These are phyloP conservation scores for Tonatia bakeri DNA, from an alignment of 2,113 vertebrate species.

Conservation along the genomic window DNA sequence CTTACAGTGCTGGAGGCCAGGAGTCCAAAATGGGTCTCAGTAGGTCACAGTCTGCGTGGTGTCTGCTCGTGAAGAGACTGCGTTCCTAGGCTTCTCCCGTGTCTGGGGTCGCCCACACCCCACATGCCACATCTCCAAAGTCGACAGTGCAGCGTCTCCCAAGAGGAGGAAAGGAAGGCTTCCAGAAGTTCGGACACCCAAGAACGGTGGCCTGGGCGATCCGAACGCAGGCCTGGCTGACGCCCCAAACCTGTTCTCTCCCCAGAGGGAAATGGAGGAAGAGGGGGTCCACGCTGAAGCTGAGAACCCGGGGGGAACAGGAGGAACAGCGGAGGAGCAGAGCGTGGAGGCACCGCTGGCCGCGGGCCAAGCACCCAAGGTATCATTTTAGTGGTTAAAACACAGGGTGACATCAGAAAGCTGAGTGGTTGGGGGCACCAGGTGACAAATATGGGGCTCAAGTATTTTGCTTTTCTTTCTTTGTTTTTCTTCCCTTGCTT, in stretches of 20 bases:
- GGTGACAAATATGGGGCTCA: not conserved
- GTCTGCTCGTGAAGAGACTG: not conserved
- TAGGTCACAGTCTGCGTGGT: not conserved
- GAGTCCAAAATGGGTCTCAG: not conserved
- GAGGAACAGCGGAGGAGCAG: fast-evolving
- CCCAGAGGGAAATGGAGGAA: not conserved
- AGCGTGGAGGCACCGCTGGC: not conserved
- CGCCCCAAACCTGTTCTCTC: not conserved
- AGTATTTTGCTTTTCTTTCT: not conserved
- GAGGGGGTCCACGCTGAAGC: fast-evolving
- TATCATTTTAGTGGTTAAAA: not conserved
- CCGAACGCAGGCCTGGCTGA: not conserved
- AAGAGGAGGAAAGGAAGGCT: not conserved
- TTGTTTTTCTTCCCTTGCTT: not conserved
- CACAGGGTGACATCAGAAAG: not conserved
- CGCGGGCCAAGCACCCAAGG: fast-evolving
- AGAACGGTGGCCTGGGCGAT: not conserved
- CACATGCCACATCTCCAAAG: not conserved
- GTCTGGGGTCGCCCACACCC: not conserved
- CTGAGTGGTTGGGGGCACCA: not conserved
- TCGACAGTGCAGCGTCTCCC: not conserved
- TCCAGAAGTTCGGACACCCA: not conserved
- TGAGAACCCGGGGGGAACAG: not conserved
- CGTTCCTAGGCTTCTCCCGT: not conserved
- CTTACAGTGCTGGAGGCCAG: not conserved